Base-by-base conservation (phyloP, 2,797 vertebrate species). In the Naso thynnoides region DNA sequence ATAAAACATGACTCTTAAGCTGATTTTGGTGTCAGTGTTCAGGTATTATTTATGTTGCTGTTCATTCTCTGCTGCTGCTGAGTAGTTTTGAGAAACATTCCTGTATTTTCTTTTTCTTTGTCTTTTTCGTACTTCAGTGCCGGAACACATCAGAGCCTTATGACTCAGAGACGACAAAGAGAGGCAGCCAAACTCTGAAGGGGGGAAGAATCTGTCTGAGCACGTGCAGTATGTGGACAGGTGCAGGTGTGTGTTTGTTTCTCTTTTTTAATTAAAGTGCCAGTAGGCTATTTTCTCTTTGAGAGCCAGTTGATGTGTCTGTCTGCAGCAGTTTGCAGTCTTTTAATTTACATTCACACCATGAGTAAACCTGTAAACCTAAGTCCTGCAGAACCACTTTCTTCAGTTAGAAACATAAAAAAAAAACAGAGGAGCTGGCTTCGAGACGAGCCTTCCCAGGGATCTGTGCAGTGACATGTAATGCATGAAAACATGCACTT, bases 171-270 rank as follows among this genome's bases (percentile, higher is more conserved):
- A 79, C 23, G 77, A 77, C 68, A 85, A 84, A 86, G 72, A 68
- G 66, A 76, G 54, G 71, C 70, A 73, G 79, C 38, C 78, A 74
- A 75, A 83, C 70, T 76, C 64, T 61, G n/a, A 79, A 75, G 63
- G 70, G 31, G 58, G 65, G 54, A 61, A 64, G 87, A 88, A 89
- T 92, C 78, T 92, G 88, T 90, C 88, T 84, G 85, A 90, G 86
- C 88, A 76, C 79, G 86, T 89, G 85, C 84, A 80, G 64, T 71
- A 85, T 82, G 71, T 83, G 78, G 80, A 81, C 88, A 90, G 85
- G 86, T 90, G 87, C 83, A 91, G 85, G 77, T 89, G 79, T 76
- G 84, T 79, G 78, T 88, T 83, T 89, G 79, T 89, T 87, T 88
- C 73, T 87, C 79, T 83, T 68, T 60, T 80, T 88, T 90, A 83